A percentile compares a stretch with the other conserved stretches of the same genome.
These are phyloP conservation scores for Centropristis striata DNA, from an alignment of 2,113 vertebrate species.

Conservation along the genomic window DNA sequence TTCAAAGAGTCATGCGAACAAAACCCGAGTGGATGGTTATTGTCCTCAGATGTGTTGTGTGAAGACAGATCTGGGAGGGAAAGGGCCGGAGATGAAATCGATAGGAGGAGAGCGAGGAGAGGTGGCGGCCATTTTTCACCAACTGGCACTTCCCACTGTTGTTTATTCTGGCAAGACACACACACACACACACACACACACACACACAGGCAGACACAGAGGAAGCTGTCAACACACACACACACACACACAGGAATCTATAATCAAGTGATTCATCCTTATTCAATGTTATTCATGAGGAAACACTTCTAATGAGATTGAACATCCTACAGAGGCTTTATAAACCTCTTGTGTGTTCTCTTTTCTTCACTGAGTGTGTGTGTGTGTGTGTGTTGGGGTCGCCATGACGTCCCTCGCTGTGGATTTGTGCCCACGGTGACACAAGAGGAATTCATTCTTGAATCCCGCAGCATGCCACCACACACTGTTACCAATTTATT, in stretches of 20 bases:
- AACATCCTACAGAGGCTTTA: constrained; percentile 49
- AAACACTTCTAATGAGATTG: constrained; percentile 68
- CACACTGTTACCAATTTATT: background rate
- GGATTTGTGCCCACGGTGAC: background rate
- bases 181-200: constrained; percentile 15
- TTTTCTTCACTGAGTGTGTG: constrained; percentile 1
- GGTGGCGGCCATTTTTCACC: constrained; percentile 61
- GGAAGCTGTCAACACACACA: constrained; percentile 33
- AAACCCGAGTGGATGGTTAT: constrained; percentile 54
- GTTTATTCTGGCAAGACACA: constrained; percentile 51
- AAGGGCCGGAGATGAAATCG: constrained; percentile 75
- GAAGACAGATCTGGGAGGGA: constrained; percentile 64
- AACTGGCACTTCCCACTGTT: constrained; percentile 51
- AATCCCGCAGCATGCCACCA: background rate
- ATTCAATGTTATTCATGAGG: constrained; percentile 65
- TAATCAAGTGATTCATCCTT: constrained; percentile 67
- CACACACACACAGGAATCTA: constrained; percentile 42
- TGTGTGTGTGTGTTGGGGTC: constrained; percentile 12
- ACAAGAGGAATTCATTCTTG: background rate
- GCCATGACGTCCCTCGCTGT: background rate
- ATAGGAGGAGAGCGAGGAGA: constrained; percentile 49
- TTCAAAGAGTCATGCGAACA: constrained; percentile 48
- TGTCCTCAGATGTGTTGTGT: constrained; percentile 64
- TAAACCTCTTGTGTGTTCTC: constrained; percentile 44
- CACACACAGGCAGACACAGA: constrained; percentile 13